These are phyloP conservation scores for Calycopis cecrops DNA, from an alignment of 1,140 invertebrate genomes.

Conservation along the genomic window DNA sequence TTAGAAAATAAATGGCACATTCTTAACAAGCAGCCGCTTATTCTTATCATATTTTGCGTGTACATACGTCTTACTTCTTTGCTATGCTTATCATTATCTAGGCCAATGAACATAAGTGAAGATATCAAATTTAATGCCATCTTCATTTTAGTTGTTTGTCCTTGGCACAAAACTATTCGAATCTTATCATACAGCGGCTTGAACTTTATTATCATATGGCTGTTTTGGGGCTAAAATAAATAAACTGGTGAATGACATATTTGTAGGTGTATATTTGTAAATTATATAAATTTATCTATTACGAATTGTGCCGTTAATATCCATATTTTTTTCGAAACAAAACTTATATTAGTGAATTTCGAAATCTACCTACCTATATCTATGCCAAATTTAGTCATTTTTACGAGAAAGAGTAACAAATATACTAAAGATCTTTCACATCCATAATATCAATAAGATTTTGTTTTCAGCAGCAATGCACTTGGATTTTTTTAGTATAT, in stretches of 20 bases:
- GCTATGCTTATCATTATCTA: slow-evolving; percentile 17
- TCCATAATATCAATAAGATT: too few species aligned
- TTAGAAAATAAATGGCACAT: slow-evolving; percentile 33
- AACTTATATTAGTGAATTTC: too few species aligned
- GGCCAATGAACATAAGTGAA: slow-evolving; percentile 33
- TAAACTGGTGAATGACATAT: neutral
- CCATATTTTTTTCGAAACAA: too few species aligned
- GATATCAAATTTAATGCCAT: slow-evolving; percentile 46
- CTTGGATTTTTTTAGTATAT: too few species aligned
- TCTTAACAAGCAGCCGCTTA: slow-evolving; percentile 32
- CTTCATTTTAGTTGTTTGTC: slow-evolving; percentile 34
- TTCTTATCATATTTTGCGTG: slow-evolving; percentile 42
- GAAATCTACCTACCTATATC: too few species aligned
- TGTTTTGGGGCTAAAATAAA: slow-evolving; percentile 29
- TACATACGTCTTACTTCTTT: slow-evolving; percentile 27
- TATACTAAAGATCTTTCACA: too few species aligned
- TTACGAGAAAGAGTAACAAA: too few species aligned
- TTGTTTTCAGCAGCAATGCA: too few species aligned
- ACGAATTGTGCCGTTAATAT: too few species aligned
- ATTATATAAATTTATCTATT: too few species aligned
- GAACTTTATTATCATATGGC: slow-evolving; percentile 38
- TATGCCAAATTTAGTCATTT: too few species aligned
- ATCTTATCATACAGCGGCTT: slow-evolving; percentile 44
- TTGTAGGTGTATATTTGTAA: too few species aligned
- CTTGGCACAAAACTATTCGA: slow-evolving; percentile 30